Evolutionary conservation across 2,113 vertebrate species (phyloP).

Genomic region (Ctenomys sociabilis): DNA sequence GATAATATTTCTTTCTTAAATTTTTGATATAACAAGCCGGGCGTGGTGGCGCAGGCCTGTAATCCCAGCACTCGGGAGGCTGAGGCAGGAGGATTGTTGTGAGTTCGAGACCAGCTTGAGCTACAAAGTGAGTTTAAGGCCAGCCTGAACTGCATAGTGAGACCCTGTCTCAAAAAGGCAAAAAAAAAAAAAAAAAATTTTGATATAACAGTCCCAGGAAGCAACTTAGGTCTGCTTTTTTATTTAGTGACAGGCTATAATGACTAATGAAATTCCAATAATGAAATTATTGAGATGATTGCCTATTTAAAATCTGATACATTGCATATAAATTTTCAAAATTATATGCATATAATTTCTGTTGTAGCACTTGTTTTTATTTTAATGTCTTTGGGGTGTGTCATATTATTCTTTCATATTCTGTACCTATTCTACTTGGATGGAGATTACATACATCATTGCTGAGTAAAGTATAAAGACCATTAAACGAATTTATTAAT

Average conservation of each 20-base stretch:
- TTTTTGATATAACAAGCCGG: not conserved
- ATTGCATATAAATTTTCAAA: not conserved
- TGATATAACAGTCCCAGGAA: not conserved
- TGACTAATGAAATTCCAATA: not conserved
- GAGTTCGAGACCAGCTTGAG: too few relatives aligned
- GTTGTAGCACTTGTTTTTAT: not conserved
- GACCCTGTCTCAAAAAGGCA: too few relatives aligned
- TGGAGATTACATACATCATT: not conserved
- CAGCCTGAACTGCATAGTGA: too few relatives aligned
- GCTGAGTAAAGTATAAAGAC: not conserved
- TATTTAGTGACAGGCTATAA: not conserved
- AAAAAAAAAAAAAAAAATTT: too few relatives aligned
- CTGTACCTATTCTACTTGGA: not conserved
- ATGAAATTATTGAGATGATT: not conserved
- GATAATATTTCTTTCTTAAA: not conserved
- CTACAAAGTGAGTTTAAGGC: too few relatives aligned
- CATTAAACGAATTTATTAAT: not conserved
- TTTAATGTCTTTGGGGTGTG: not conserved
- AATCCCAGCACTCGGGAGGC: too few relatives aligned
- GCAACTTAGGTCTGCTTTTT: not conserved
- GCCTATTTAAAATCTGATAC: not conserved
- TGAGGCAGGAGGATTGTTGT: too few relatives aligned
- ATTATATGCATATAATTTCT: not conserved
- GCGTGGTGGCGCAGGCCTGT: too few relatives aligned
- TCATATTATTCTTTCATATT: not conserved